These are phyloP conservation scores for Galendromus occidentalis DNA, from an alignment of 1,140 invertebrate species.

Conservation along the genomic window DNA sequence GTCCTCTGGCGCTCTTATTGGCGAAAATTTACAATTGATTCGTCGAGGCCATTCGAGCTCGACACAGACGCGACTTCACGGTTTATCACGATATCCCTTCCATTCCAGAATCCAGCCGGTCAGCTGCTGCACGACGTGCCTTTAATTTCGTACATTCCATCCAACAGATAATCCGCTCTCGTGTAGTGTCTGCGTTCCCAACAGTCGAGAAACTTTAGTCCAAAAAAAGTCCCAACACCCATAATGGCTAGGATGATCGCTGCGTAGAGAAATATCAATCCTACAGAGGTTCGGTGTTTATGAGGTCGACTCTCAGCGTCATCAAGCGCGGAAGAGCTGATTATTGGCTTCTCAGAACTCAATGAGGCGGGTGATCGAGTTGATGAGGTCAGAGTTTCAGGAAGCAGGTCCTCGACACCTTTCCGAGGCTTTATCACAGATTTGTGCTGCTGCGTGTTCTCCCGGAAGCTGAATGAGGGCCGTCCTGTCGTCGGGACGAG, in stretches of 20 bases:
- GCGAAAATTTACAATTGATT: too few species aligned
- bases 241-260: not conserved
- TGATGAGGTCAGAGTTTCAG: not conserved
- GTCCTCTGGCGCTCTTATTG: too few species aligned
- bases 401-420: not conserved
- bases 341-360: too few species aligned
- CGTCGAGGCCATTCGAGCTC: too few species aligned
- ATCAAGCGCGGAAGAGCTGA: not conserved
- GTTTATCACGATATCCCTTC: too few species aligned
- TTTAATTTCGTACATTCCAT: slow-evolving; percentile 6
- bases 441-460: not conserved
- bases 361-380: too few species aligned
- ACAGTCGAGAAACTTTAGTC: slow-evolving; percentile 9
- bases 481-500: not conserved
- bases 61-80: too few species aligned
- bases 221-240: not conserved
- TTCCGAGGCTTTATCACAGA: slow-evolving; percentile 1
- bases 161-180: slow-evolving; percentile 8
- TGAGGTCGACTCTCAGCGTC: not conserved
- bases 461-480: not conserved
- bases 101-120: too few species aligned
- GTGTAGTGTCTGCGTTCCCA: slow-evolving; percentile 11
- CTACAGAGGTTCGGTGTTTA: not conserved
- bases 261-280: not conserved
- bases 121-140: too few species aligned